Evolutionary conservation across 2,888 invertebrate genomes (phyloP), one percentile per base, ranked within the genome.

Genomic region (Cheilosia vernalis): DNA sequence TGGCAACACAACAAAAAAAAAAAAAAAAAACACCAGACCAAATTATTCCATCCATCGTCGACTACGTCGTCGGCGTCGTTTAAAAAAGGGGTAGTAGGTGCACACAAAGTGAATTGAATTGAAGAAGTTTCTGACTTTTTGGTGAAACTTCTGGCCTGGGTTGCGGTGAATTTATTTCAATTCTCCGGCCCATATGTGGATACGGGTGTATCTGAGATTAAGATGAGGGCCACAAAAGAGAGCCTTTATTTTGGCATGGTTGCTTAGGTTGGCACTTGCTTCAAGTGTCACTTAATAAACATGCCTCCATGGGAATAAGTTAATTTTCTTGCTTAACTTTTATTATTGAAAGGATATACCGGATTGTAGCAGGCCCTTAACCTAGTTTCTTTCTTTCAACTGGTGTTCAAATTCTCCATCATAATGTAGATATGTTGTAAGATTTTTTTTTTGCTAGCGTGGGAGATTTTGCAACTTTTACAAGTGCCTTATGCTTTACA

Each of bases 71-170:
- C 19, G 2, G 10, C 19, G 37, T 19, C 44, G 15, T 7, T 4
- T 27, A 24, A 15, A 47, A 49, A 55, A 37, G 53, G 37, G 63
- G 21, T 17, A n/a, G 21, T 9, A n/a, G 56, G 56, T 53, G 33
- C 30, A 17, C 17, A 49, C 64, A 73, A 40, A 73, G 56, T 55
- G 74, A 79, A 67, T 74, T 74, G 67, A 63, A 78, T 83, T 84
- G 69, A 79, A 64, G 69, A 74, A 84, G 73, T 84, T 79, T 79
- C 47, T 55, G 69, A 79, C 74, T 74, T 84, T 84, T 84, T 21
- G 74, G 63, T 70, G 33, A 66, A 69, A 70, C 58, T 79, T 79
- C 24, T 21, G 60, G 84, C 79, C 37, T 74, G 49, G 58, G 55
- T 74, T 64, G 69, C 37, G 79, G 69, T 69, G 69, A 64, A 74